Conservation (phyloP, 2,888 invertebrate species). For the Drosophila paranaensis region DNA sequence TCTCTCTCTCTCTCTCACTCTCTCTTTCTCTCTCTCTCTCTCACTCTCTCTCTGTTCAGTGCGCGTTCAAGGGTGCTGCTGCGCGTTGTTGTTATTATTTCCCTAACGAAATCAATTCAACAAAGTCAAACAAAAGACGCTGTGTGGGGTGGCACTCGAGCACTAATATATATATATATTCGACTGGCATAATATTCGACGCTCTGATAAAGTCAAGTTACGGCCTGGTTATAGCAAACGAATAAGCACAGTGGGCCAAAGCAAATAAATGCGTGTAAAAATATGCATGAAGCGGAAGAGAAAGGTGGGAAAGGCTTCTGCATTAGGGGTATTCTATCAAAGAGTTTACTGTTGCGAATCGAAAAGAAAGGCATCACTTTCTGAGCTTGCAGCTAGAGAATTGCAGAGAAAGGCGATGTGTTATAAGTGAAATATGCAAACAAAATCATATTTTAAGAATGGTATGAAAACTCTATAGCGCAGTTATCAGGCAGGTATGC, state of each 20-base stretch:
- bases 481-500: too few species aligned
- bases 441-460: too few species aligned
- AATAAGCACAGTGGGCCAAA: constrained; percentile 35
- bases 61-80: constrained; percentile 64
- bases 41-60: background rate
- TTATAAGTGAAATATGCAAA: too few species aligned
- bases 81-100: constrained; percentile 54
- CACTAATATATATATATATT: constrained; percentile 1
- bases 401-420: background rate
- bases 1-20: background rate
- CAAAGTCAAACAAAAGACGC: constrained; percentile 77
- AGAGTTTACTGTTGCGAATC: background rate
- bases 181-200: constrained; percentile 32
- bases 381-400: background rate
- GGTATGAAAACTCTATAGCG: too few species aligned
- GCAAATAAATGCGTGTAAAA: background rate
- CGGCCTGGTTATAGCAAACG: constrained; percentile 15
- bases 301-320: background rate
- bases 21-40: background rate
- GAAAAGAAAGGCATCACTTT: background rate
- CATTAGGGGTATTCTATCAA: background rate
- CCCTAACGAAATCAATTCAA: constrained; percentile 79
- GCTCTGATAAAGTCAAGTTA: constrained; percentile 56
- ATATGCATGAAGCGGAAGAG: background rate
- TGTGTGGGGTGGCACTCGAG: constrained; percentile 47